Base-by-base conservation (phyloP, 2,888 invertebrate species). In the Marasmarcha lunaedactyla region DNA sequence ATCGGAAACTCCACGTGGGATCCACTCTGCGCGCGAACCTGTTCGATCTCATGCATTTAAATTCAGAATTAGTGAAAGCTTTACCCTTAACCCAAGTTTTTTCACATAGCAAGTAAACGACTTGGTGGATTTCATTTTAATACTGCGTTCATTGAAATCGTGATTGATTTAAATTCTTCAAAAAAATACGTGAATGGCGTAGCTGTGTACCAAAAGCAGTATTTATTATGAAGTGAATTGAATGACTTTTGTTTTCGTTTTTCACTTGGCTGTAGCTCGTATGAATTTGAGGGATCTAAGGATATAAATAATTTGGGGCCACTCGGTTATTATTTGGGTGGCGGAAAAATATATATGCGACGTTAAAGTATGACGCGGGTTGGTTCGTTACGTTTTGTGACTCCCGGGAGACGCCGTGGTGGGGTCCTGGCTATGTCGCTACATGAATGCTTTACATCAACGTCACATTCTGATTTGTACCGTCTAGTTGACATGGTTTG, bases 31-130 rank as follows among this genome's bases (percentile, higher is more conserved):
- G 68, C 67, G 66, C 68, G 68, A 72, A 77, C 72, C 72, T 67
- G 76, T 79, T 78, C 76, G 71, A 77, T 77, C 79, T 79, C 79
- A 81, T 81, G 81, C 81, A 81, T 81, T 81, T 81, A 81, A 81
- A 81, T 81, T 78, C 72, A 71, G 76, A 79, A 81, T 81, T 81
- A 81, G 78, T 71, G 69, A 65, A 66, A 68, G 70, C 69, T 65
- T 64, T 64, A 58, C 67, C 64, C 69, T 57, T 71, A 70, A 57
- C 65, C 65, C 57, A 63, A 64, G 55, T 71, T 71, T 76, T 71
- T 59, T 48, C 52, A 54, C 51, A 58, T 70, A 69, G 76, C 70
- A 65, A 69, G 73, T 67, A 68, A 70, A 57, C 60, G 51, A 57
- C 55, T 62, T 58, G 55, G 56, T 57, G 59, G 60, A 65, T 65